Base-by-base conservation (phyloP, 1,140 invertebrate genomes). In the Calliphora vicina region DNA sequence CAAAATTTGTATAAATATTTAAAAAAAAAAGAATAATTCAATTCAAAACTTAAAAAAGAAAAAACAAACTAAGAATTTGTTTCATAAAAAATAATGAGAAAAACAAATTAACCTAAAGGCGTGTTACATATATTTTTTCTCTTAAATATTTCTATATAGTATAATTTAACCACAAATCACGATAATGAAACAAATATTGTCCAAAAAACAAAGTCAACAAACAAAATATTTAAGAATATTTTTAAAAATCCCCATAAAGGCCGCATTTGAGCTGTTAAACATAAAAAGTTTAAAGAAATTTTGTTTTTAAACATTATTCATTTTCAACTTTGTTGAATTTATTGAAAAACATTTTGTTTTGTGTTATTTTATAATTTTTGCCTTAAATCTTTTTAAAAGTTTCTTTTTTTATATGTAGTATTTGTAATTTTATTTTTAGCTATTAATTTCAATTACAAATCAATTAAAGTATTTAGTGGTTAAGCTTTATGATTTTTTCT, bases 91-190 rank as follows among this genome's bases (percentile, higher is more conserved):
- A 67, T 23, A n/a, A n/a, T n/a, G n/a, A n/a, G n/a, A n/a, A n/a
- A n/a, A n/a, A n/a, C 20, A 1, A 17, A 50, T 0, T 12, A 50
- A 17, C 3, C 13, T 50, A 50, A 50, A 67, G 61, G n/a, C 61
- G 20, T 67, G 20, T 67, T 67, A n/a, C n/a, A n/a, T n/a, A 67
- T 67, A 67, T 67, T 67, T 67, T 67, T 67, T 25, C n/a, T 67
- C 61, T 8, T 67, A 67, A 25, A 67, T 67, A 67, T 67, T 67
- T 67, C 61, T 67, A 67, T 35, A 35, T 67, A 67, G 23, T 67
- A 67, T 67, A 67, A 23, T 67, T 67, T 67, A 17, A 4, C 45
- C 12, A 6, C 12, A 50, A 50, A 50, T 8, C 4, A 35, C 29
- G 0, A 35, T 35, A 35, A 35, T 35, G 10, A 35, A 35, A 50